phyloP scores from a whole-genome alignment of 2,888 invertebrate species.

The Trissoscelio sp. region DNA sequence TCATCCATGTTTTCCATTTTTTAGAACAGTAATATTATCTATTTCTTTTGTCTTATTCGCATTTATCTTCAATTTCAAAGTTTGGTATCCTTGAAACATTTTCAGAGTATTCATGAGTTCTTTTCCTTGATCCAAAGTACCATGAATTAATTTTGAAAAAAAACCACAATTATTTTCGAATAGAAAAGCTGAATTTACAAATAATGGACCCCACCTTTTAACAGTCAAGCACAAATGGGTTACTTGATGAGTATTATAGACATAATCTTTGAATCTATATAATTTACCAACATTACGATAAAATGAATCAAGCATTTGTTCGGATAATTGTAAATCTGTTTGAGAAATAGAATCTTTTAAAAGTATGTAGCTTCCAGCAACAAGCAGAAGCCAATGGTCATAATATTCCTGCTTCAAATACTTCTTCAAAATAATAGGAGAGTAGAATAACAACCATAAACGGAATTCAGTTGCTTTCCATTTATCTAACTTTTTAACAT shows the following conservation, averaged over 20 bases:
- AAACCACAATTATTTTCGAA: constrained; percentile 33
- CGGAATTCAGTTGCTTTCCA: constrained; percentile 28
- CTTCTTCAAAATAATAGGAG: constrained; percentile 2
- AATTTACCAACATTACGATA: constrained; percentile 10
- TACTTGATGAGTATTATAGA: constrained; percentile 9
- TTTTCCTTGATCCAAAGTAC: constrained; percentile 4
- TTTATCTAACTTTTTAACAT: neutral
- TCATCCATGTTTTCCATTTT: neutral
- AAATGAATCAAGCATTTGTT: constrained; percentile 8
- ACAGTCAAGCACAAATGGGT: constrained; percentile 17
- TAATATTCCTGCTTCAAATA: constrained; percentile 4
- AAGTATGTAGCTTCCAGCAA: constrained; percentile 2
- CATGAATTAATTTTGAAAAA: constrained; percentile 28
- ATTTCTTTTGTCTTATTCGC: neutral
- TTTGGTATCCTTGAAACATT: neutral
- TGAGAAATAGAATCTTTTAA: constrained; percentile 7
- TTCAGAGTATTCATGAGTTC: constrained; percentile 10
- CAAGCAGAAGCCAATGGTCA: constrained; percentile 24
- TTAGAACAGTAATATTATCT: neutral
- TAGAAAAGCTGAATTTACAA: constrained; percentile 14
- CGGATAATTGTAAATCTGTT: constrained; percentile 19
- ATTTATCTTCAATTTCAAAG: neutral
- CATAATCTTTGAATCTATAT: constrained; percentile 2
- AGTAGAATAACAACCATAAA: constrained; percentile 30
- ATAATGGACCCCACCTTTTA: constrained; percentile 21